Evolutionary conservation across 1,140 invertebrate genomes (phyloP), one percentile per base, ranked within the genome.

Genomic region (Saccostrea cuccullata): DNA sequence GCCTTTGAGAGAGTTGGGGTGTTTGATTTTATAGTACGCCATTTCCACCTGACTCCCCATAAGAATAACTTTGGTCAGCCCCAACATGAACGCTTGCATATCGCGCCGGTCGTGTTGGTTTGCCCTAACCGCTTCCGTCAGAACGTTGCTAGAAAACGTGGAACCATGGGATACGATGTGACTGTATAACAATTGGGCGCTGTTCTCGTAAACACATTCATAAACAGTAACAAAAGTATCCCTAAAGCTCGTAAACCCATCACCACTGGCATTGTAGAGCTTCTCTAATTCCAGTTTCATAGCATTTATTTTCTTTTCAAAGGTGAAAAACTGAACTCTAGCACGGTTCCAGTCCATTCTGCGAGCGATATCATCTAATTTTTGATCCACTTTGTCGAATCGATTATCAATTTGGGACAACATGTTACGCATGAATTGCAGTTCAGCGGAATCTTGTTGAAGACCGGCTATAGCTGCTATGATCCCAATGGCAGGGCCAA

Each of bases 1-100:
- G n/a, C 30, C 17, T 1, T 82, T 30, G n/a, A 36, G 40, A 36
- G 26, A 36, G 26, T 20, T 20, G 15, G 77, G 30, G 26, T 82
- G 30, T 17, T 82, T 82, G 30, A 47, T 17, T 47, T 47, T 82
- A 11, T 36, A 82, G 77, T 82, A 82, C 26, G 77, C 77, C 77
- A 82, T 30, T 6, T 82, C 30, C 9, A 82, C 30, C 2, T 82
- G 26, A 47, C 26, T 47, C 13, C 77, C 77, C 77, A 82, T 11
- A 30, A 82, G 77, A 82, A 82, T 20, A 6, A 82, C 17, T 47
- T 82, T 30, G 17, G 77, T 82, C 5, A 82, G 30, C 20, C 77
- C 77, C 40, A 36, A 36, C 77, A 82, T 30, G 30, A 47, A 30
- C 30, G 17, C 11, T 47, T 82, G 77, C 6, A 82, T 47, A 1